Evolutionary conservation across 2,797 vertebrate species (phyloP).

Genomic region (Margarornis squamiger): DNA sequence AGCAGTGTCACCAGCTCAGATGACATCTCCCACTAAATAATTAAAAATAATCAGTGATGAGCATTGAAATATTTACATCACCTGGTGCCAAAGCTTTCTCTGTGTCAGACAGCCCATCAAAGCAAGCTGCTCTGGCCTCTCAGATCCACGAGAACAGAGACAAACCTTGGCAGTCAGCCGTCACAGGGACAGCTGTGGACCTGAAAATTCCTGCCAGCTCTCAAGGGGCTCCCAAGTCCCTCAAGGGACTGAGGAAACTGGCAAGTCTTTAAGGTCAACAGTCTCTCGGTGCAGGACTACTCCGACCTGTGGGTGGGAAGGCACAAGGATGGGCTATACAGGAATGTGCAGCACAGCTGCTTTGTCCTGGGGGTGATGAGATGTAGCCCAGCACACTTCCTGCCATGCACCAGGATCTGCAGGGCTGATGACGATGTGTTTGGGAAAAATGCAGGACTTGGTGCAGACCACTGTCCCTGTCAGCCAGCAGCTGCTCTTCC

Average conservation of each 20-base stretch:
- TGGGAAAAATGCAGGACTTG: neutral
- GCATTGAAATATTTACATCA: constrained; percentile 4
- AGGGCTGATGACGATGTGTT: neutral
- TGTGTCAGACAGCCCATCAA: neutral
- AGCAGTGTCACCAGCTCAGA: neutral
- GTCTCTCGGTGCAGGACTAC: neutral
- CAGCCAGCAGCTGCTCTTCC: neutral
- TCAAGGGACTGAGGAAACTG: neutral
- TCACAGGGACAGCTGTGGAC: accelerated
- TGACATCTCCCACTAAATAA: neutral
- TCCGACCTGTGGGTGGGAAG: too few relatives aligned
- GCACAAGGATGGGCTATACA: accelerated
- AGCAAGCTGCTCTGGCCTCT: neutral
- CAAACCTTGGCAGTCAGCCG: neutral
- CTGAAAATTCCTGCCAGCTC: neutral
- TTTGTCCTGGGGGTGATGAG: neutral
- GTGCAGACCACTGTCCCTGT: neutral
- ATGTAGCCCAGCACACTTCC: neutral
- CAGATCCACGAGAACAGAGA: neutral
- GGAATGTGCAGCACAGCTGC: too few relatives aligned
- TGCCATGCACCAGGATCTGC: too few relatives aligned
- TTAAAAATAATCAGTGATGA: constrained; percentile 20
- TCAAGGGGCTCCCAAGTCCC: neutral
- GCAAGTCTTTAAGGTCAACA: neutral
- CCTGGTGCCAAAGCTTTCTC: neutral